These are phyloP conservation scores for Vimba vimba DNA, from an alignment of 2,113 vertebrate genomes.

Conservation along the genomic window DNA sequence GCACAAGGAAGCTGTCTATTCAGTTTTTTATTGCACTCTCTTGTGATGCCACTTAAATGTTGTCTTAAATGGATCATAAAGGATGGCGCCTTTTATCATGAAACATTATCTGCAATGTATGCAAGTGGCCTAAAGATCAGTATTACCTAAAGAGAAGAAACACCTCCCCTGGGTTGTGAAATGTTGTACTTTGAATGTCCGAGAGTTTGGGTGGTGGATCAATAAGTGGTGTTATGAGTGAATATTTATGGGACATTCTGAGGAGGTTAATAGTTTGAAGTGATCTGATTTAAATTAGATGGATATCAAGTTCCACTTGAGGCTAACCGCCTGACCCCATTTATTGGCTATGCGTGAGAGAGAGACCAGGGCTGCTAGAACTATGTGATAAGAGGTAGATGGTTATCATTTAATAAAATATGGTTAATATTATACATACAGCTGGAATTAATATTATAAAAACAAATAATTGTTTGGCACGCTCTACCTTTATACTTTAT, in stretches of 20 bases:
- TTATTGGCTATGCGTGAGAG: constrained; percentile 35
- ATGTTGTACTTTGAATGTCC: constrained; percentile 42
- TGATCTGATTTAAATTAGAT: constrained; percentile 67
- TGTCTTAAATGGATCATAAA: constrained; percentile 12
- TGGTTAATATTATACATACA: constrained; percentile 1
- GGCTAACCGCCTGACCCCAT: constrained; percentile 41
- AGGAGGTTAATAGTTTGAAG: constrained; percentile 68
- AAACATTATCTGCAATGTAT: constrained; percentile 35
- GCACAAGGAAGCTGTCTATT: background rate
- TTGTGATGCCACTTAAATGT: constrained; percentile 41
- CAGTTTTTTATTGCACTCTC: constrained; percentile 5
- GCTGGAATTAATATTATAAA: background rate
- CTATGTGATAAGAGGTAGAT: constrained; percentile 8
- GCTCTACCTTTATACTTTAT: background rate
- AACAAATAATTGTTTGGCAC: background rate
- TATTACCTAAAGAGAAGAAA: constrained; percentile 39
- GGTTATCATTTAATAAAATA: constrained; percentile 24
- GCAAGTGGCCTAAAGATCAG: constrained; percentile 26
- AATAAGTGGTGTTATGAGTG: constrained; percentile 58
- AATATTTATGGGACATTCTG: constrained; percentile 67
- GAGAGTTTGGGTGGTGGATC: constrained; percentile 33
- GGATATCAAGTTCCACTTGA: constrained; percentile 70
- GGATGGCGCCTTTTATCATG: background rate
- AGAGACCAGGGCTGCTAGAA: background rate
- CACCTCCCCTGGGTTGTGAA: constrained; percentile 13